Evolutionary conservation across 2,113 vertebrate species (phyloP).

Genomic region (Ceratotherium simum): DNA sequence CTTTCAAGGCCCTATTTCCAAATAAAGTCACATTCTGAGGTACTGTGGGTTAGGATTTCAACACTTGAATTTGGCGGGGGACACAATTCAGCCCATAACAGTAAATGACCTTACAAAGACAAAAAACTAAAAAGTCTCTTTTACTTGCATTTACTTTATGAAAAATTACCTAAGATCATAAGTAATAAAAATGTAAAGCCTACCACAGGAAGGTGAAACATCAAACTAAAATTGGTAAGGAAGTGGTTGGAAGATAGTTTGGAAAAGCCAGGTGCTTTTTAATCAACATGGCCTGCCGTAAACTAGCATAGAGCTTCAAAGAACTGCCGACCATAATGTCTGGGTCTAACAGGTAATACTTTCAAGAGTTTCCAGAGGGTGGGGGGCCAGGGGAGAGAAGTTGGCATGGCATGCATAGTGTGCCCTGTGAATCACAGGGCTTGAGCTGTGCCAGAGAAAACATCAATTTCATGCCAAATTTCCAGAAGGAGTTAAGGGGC

Average conservation of each 20-base stretch:
- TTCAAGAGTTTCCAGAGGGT: conserved; percentile 13
- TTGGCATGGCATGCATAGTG: not conserved
- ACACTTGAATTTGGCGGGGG: not conserved
- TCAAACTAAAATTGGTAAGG: conserved; percentile 36
- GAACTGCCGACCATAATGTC: not conserved
- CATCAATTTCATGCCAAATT: conserved; percentile 54
- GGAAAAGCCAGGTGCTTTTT: conserved; percentile 16
- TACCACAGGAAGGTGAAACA: not conserved
- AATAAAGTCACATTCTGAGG: not conserved
- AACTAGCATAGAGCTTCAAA: not conserved
- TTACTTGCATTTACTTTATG: not conserved
- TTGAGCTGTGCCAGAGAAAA: conserved; percentile 69
- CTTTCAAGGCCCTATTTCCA: not conserved
- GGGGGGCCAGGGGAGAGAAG: not conserved
- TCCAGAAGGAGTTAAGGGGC: not conserved
- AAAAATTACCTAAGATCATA: not conserved
- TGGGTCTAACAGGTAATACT: not conserved
- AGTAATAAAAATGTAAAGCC: conserved; percentile 42
- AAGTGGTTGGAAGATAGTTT: not conserved
- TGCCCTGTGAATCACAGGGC: not conserved
- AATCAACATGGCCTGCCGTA: not conserved
- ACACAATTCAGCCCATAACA: not conserved
- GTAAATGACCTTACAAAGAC: conserved; percentile 5
- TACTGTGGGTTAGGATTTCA: not conserved
- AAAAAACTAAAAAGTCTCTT: conserved; percentile 36